Percentiles rank a stretch among this genome's conserved stretches.
Conservation (phyloP, 2,797 vertebrate species). For the Propithecus perrieri region DNA sequence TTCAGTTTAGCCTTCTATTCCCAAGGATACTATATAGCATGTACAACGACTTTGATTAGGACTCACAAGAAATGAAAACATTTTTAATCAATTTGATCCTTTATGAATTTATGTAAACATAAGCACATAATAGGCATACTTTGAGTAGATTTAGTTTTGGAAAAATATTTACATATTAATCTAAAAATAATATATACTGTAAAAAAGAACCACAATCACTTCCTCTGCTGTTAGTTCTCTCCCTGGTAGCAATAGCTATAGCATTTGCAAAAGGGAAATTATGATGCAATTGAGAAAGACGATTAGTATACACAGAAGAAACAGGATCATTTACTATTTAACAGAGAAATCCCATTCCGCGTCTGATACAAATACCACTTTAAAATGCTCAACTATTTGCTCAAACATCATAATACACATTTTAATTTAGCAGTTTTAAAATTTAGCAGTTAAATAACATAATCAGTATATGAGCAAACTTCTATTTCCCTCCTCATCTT, state of each 20-base stretch:
- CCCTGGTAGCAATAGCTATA: neutral
- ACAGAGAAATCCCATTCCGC: neutral
- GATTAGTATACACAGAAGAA: neutral
- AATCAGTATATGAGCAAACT: neutral
- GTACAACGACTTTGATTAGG: neutral
- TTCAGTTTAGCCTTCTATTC: neutral
- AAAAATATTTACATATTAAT: neutral
- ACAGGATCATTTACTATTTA: neutral
- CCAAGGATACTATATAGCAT: neutral
- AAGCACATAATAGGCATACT: neutral
- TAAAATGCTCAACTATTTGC: neutral
- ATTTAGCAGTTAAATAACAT: neutral
- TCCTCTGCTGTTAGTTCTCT: neutral
- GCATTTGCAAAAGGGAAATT: neutral
- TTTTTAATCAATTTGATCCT: neutral
- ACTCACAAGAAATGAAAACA: neutral
- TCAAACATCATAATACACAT: neutral
- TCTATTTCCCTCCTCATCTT: neutral
- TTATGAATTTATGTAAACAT: neutral
- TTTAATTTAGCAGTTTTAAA: slow-evolving; percentile 2
- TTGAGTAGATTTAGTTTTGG: neutral
- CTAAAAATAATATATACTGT: neutral
- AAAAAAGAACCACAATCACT: neutral
- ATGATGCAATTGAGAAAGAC: neutral
- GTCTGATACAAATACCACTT: neutral